Conservation (phyloP, 1,140 invertebrate genomes). For the Capitella teleta region DNA sequence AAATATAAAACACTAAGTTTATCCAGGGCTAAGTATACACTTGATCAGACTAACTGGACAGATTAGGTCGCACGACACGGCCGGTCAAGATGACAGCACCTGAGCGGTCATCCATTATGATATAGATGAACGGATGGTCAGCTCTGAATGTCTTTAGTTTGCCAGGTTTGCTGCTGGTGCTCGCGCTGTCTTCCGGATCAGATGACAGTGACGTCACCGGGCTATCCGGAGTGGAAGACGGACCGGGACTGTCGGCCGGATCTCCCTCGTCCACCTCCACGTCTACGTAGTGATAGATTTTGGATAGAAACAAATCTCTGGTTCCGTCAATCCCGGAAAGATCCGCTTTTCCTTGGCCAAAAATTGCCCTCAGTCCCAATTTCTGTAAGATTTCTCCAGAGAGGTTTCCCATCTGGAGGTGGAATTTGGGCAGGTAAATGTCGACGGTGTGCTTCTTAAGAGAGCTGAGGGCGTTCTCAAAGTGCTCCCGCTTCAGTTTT, state of each 20-base stretch:
- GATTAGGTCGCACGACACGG: constrained; percentile 11
- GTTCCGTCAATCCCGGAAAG: constrained; percentile 12
- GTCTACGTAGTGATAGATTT: constrained; percentile 11
- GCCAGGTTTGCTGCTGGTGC: background rate
- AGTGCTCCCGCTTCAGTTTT: constrained; percentile 6
- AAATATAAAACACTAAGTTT: no score
- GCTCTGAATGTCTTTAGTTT: constrained; percentile 45
- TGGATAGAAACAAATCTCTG: constrained; percentile 9
- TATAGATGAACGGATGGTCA: constrained; percentile 65
- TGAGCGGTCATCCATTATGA: constrained; percentile 52
- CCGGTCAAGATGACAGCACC: constrained; percentile 33
- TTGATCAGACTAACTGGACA: constrained; percentile 1
- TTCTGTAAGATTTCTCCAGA: constrained; percentile 5
- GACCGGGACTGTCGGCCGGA: background rate
- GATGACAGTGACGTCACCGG: background rate
- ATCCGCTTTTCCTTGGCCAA: constrained; percentile 9
- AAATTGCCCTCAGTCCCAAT: constrained; percentile 10
- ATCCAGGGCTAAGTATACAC: no score
- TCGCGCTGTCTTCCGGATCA: background rate
- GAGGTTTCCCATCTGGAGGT: constrained; percentile 10
- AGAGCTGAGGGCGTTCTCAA: constrained; percentile 1
- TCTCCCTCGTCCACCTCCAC: constrained; percentile 12
- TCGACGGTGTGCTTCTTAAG: constrained; percentile 9
- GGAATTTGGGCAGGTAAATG: constrained; percentile 13
- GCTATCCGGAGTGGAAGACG: no score